Percentiles rank a stretch among this genome's conserved stretches.
Conservation (phyloP, 2,797 vertebrate species). For the Gorsachius magnificus region DNA sequence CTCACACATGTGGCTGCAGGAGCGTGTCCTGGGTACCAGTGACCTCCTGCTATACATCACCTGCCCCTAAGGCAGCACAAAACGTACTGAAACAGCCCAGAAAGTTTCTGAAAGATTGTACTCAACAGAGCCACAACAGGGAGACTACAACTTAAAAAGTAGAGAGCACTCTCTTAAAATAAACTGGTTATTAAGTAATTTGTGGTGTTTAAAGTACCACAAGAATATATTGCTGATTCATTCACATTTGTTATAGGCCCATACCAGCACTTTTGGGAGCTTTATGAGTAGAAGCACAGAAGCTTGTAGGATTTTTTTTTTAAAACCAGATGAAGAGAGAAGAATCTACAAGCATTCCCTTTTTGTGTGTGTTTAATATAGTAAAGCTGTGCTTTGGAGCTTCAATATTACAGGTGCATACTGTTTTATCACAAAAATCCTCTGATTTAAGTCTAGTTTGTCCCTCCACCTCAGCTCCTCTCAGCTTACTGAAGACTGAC, state of each 20-base stretch:
- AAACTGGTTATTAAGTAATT: neutral
- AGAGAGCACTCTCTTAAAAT: neutral
- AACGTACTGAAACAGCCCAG: neutral
- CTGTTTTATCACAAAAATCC: neutral
- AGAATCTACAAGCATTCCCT: neutral
- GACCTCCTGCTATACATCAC: neutral
- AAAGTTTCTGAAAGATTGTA: neutral
- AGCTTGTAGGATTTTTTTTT: neutral
- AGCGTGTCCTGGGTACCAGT: fast-evolving
- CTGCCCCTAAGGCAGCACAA: neutral
- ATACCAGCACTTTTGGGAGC: neutral
- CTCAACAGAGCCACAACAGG: neutral
- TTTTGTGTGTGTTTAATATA: neutral
- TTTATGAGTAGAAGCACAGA: neutral
- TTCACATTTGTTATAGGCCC: neutral
- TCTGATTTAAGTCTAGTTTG: neutral
- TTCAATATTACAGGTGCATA: neutral
- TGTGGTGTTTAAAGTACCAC: neutral
- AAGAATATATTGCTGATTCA: neutral
- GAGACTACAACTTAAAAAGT: neutral
- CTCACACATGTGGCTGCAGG: fast-evolving
- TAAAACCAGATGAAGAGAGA: neutral
- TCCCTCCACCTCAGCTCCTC: neutral
- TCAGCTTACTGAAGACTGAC: neutral
- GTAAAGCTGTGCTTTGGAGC: neutral